phyloP scores from a whole-genome alignment of 2,113 vertebrate species.

The Lampris megalopsis region DNA sequence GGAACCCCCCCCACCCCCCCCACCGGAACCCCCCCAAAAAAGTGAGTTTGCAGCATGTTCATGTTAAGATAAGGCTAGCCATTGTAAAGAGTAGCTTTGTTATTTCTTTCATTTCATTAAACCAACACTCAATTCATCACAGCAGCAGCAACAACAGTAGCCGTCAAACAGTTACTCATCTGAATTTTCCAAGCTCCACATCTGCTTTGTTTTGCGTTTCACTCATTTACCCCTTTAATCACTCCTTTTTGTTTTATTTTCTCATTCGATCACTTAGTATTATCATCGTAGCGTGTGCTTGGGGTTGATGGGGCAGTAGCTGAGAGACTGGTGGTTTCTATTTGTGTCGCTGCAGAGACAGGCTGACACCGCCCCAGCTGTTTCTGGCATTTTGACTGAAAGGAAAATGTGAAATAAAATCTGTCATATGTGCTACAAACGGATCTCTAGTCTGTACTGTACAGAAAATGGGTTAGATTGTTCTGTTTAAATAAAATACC shows the following conservation, averaged over 20 bases:
- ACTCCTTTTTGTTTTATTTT: background rate
- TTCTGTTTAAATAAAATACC: background rate
- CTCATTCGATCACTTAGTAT: background rate
- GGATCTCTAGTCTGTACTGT: background rate
- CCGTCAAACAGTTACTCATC: no score
- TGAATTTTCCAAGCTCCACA: background rate
- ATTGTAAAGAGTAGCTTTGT: no score
- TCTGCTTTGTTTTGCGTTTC: background rate
- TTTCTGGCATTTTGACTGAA: constrained; percentile 71
- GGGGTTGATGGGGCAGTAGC: constrained; percentile 78
- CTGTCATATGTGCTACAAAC: background rate
- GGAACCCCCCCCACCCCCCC: no score
- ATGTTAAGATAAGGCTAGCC: no score
- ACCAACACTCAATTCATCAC: no score
- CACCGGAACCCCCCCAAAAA: no score
- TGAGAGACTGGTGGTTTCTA: constrained; percentile 76
- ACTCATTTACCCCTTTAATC: background rate
- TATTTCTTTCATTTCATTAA: no score
- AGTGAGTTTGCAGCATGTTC: no score
- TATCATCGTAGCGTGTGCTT: constrained; percentile 46
- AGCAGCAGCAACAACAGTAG: no score
- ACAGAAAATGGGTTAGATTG: background rate
- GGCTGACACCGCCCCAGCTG: constrained; percentile 76
- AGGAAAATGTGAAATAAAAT: constrained; percentile 27
- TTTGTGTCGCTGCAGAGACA: constrained; percentile 79